Percentiles rank a stretch among this genome's conserved stretches.
These are phyloP conservation scores for Nipponia nippon DNA, from an alignment of 2,113 vertebrate species.

Conservation along the genomic window DNA sequence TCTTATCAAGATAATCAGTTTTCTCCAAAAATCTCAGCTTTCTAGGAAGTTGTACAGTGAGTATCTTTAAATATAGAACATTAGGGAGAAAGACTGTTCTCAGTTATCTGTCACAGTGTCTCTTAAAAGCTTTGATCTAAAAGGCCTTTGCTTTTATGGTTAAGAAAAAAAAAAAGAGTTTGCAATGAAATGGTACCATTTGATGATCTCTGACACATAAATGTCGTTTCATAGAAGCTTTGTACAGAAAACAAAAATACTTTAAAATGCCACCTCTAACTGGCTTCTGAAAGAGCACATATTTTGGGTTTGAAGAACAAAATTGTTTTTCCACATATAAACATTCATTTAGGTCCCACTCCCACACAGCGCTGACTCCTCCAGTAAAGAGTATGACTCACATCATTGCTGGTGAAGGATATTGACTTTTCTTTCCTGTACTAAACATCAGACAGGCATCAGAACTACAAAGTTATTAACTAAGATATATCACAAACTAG, in stretches of 20 bases:
- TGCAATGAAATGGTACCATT: slow-evolving; percentile 10
- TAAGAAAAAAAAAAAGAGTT: neutral
- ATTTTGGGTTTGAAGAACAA: slow-evolving; percentile 44
- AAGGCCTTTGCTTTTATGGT: slow-evolving; percentile 28
- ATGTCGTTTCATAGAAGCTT: neutral
- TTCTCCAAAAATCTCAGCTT: neutral
- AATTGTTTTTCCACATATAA: slow-evolving; percentile 44
- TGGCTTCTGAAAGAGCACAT: slow-evolving; percentile 10
- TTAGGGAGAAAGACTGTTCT: neutral
- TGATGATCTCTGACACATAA: slow-evolving; percentile 46
- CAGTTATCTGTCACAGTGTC: neutral
- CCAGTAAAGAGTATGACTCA: slow-evolving; percentile 15
- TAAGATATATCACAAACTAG: neutral
- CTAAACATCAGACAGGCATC: neutral
- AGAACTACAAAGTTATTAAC: slow-evolving; percentile 6
- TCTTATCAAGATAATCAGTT: neutral
- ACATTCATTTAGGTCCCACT: slow-evolving; percentile 21
- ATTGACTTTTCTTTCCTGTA: slow-evolving; percentile 15
- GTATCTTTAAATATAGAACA: neutral
- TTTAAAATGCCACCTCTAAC: slow-evolving; percentile 21
- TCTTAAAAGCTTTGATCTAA: slow-evolving; percentile 45
- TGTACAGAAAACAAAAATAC: slow-evolving; percentile 28
- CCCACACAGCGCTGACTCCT: slow-evolving; percentile 9
- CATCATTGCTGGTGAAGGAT: neutral
- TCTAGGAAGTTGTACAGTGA: neutral